Evolutionary conservation across 1,140 invertebrate genomes (phyloP).

Genomic region (Cotesia glomerata): DNA sequence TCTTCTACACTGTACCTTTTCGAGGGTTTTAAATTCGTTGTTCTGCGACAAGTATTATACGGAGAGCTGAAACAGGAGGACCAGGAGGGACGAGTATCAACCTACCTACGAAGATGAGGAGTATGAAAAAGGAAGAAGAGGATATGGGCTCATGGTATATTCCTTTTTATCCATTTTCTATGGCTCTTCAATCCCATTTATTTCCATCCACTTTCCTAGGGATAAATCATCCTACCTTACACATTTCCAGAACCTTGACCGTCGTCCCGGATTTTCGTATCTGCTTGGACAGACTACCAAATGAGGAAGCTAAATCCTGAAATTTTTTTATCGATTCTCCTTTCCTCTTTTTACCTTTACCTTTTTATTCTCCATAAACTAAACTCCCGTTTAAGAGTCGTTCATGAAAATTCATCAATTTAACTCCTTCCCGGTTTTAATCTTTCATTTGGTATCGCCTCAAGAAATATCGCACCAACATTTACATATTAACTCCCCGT

Average conservation of each 20-base stretch:
- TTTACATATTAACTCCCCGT: too few species aligned
- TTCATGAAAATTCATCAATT: conserved; percentile 3
- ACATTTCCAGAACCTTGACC: conserved; percentile 37
- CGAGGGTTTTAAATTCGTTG: conserved; percentile 38
- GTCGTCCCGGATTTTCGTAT: conserved; percentile 32
- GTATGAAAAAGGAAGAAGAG: background rate
- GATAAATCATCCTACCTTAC: conserved; percentile 33
- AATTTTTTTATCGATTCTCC: background rate
- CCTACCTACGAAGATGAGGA: background rate
- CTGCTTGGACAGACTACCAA: conserved; percentile 24
- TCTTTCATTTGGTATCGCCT: background rate
- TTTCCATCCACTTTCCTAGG: conserved; percentile 30
- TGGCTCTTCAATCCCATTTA: conserved; percentile 37
- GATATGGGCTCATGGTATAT: conserved; percentile 3
- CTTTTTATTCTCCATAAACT: background rate
- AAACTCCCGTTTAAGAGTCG: conserved; percentile 1
- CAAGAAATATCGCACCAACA: too few species aligned
- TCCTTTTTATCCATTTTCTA: conserved; percentile 11
- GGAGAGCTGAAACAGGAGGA: too few species aligned
- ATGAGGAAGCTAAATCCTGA: conserved; percentile 19
- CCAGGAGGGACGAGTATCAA: too few species aligned
- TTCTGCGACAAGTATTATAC: too few species aligned
- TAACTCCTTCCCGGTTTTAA: too few species aligned
- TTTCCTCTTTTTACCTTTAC: background rate
- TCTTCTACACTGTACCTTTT: conserved; percentile 20